These are phyloP conservation scores for Drosophila ogumai DNA, from an alignment of 1,140 invertebrate species.

Conservation along the genomic window DNA sequence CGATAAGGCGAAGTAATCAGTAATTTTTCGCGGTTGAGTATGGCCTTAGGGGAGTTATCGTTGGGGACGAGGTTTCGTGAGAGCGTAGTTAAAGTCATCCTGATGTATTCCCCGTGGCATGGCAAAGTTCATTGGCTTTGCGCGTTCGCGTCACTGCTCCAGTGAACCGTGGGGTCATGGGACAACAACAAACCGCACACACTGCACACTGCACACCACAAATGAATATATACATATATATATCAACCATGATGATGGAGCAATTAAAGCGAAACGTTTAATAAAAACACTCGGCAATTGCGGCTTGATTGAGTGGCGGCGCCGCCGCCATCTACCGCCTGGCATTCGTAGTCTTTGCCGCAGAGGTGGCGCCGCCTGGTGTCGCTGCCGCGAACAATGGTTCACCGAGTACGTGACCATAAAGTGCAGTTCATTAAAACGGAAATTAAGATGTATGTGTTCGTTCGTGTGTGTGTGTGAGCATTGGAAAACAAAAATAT, in stretches of 20 bases:
- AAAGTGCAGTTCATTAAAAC: slow-evolving; percentile 10
- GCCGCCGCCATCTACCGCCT: slow-evolving; percentile 20
- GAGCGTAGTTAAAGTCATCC: slow-evolving; percentile 3
- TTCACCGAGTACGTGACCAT: slow-evolving; percentile 9
- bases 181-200: not conserved
- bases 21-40: not conserved
- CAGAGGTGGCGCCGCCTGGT: slow-evolving; percentile 15
- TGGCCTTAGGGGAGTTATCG: slow-evolving; percentile 1
- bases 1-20: slow-evolving; percentile 24
- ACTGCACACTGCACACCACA: not conserved
- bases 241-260: slow-evolving; percentile 34
- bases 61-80: not conserved
- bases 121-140: slow-evolving; percentile 33
- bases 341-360: not conserved
- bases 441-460: not conserved
- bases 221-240: not conserved
- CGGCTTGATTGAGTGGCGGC: slow-evolving; percentile 30
- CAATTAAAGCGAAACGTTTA: slow-evolving; percentile 64
- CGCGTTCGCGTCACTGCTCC: slow-evolving; percentile 21
- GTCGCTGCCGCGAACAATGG: slow-evolving; percentile 2
- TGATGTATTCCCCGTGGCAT: slow-evolving; percentile 7
- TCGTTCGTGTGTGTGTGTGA: not conserved
- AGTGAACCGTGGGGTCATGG: slow-evolving; percentile 13
- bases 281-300: slow-evolving; percentile 39
- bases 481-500: slow-evolving; percentile 2